phyloP scores from a whole-genome alignment of 2,797 vertebrate species.

The Champsocephalus esox region DNA sequence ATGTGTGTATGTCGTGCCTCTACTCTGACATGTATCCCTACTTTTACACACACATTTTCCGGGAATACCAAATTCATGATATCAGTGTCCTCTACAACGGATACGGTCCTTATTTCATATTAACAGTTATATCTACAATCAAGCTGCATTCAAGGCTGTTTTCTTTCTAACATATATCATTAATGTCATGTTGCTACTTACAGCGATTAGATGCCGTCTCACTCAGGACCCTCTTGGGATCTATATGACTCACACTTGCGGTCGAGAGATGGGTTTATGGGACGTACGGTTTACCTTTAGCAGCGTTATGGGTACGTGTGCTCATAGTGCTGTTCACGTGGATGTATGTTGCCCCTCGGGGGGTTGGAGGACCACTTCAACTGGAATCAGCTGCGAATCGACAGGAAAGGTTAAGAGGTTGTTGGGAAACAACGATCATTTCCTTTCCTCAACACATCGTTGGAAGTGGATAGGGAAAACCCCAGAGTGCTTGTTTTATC shows the following conservation, averaged over 20 bases:
- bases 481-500: not conserved
- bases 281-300: not conserved
- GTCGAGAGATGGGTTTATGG: not conserved
- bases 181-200: not conserved
- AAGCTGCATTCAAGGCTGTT: slow-evolving; percentile 10
- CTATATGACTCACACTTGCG: not conserved
- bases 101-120: not conserved
- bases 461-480: not conserved
- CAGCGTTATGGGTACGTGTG: not conserved
- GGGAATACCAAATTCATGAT: no score
- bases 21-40: no score
- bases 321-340: not conserved
- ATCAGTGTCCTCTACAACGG: not conserved
- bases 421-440: not conserved
- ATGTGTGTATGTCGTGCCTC: no score
- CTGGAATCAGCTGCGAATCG: not conserved
- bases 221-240: not conserved
- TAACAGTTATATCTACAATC: not conserved
- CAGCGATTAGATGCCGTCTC: not conserved
- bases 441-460: not conserved
- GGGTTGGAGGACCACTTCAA: not conserved
- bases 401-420: not conserved
- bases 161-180: not conserved
- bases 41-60: no score
- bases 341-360: not conserved